phyloP scores from a whole-genome alignment of 2,113 vertebrate species.

The Brachionichthys hirsutus region DNA sequence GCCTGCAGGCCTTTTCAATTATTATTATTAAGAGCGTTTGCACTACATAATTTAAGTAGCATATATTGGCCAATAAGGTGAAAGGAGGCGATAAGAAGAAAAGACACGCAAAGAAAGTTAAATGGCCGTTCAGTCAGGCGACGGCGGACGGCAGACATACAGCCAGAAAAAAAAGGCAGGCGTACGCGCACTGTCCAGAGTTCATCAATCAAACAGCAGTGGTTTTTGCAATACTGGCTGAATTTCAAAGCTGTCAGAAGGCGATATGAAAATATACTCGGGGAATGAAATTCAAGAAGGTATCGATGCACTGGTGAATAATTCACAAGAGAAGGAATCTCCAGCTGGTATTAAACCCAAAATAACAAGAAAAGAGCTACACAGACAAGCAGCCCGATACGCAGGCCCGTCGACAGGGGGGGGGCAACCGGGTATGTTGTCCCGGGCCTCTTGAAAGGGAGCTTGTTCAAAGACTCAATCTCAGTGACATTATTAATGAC shows the following conservation, averaged over 20 bases:
- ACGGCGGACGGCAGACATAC: constrained; percentile 27
- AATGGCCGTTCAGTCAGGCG: constrained; percentile 23
- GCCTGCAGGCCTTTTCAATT: constrained; percentile 52
- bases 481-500: no score
- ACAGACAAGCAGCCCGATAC: background rate
- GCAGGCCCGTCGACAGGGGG: no score
- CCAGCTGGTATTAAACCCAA: background rate
- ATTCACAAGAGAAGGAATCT: constrained; percentile 35
- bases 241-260: constrained; percentile 38
- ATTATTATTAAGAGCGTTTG: constrained; percentile 57
- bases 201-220: constrained; percentile 46
- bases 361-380: background rate
- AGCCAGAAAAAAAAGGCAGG: constrained; percentile 33
- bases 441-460: no score
- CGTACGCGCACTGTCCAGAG: constrained; percentile 41
- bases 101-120: constrained; percentile 19
- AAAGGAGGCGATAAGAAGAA: background rate
- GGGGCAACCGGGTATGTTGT: no score
- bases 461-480: no score
- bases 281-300: constrained; percentile 38
- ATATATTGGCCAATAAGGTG: constrained; percentile 21
- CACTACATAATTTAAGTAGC: no score
- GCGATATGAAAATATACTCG: constrained; percentile 20
- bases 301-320: constrained; percentile 28
- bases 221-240: constrained; percentile 45